Conservation (phyloP, 1,140 invertebrate genomes). For the Lepidurus packardi region DNA sequence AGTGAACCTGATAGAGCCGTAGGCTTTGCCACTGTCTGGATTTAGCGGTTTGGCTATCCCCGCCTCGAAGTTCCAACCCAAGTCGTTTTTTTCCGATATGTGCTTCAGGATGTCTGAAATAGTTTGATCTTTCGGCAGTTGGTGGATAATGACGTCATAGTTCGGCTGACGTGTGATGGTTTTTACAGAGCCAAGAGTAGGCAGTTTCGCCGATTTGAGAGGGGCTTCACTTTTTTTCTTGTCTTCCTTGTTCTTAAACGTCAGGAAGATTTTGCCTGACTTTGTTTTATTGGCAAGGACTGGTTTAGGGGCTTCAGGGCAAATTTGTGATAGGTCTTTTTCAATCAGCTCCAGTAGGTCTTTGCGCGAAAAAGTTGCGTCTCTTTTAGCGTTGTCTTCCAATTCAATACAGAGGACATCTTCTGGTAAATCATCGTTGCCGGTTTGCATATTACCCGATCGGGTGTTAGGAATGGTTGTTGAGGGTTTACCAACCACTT, state of each 20-base stretch:
- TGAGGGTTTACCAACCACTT: background rate
- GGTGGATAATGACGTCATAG: conserved; percentile 22
- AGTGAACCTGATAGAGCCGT: conserved; percentile 24
- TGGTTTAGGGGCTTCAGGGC: background rate
- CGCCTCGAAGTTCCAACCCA: background rate
- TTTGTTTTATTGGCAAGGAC: conserved; percentile 17
- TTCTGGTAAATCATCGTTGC: background rate
- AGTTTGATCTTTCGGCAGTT: background rate
- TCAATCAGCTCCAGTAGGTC: background rate
- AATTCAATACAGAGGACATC: background rate
- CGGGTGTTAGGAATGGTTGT: background rate
- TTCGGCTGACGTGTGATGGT: background rate
- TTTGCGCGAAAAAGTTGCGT: background rate
- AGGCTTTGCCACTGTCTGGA: background rate
- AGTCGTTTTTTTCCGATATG: background rate
- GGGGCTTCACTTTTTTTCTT: conserved; percentile 7
- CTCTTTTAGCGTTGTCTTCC: background rate
- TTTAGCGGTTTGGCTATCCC: background rate
- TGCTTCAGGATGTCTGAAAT: conserved; percentile 16
- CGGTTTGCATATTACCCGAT: background rate
- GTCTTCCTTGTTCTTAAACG: conserved; percentile 25
- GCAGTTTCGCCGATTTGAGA: conserved; percentile 12
- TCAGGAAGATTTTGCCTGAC: background rate
- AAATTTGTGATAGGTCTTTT: background rate
- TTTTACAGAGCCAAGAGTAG: conserved; percentile 25